These are phyloP conservation scores for Botia kubotai DNA, from an alignment of 2,797 vertebrate species.

Conservation along the genomic window DNA sequence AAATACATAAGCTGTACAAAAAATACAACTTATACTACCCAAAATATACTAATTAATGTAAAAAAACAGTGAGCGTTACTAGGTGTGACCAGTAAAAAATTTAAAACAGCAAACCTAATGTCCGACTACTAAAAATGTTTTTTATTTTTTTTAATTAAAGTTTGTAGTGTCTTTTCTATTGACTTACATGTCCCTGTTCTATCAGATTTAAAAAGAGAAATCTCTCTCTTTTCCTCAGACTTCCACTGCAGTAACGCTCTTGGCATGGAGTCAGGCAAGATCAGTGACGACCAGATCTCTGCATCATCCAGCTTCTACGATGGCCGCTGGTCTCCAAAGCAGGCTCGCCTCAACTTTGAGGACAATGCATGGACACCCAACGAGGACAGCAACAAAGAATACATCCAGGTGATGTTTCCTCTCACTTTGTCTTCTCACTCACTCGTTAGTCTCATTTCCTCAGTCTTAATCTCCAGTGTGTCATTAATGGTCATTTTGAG, in stretches of 20 bases:
- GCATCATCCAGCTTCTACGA: conserved; percentile 91
- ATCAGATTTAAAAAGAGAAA: not conserved
- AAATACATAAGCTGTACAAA: too few species aligned
- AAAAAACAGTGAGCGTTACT: too few species aligned
- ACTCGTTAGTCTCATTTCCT: not conserved
- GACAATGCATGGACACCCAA: conserved; percentile 96
- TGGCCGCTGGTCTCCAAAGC: conserved; percentile 88
- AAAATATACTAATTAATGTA: too few species aligned
- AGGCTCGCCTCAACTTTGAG: conserved; percentile 92
- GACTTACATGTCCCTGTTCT: not conserved
- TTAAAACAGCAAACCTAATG: too few species aligned
- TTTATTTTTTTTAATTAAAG: too few species aligned
- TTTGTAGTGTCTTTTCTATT: too few species aligned
- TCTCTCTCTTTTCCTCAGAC: conserved; percentile 69
- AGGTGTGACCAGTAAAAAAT: too few species aligned
- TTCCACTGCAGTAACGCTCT: conserved; percentile 92
- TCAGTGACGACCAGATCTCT: conserved; percentile 92
- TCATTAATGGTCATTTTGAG: not conserved
- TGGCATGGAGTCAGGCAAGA: conserved; percentile 92
- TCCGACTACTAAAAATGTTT: too few species aligned
- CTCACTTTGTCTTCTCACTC: conserved; percentile 19
- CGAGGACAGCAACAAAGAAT: conserved; percentile 93
- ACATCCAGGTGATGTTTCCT: conserved; percentile 85
- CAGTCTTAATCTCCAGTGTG: not conserved
- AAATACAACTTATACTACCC: too few species aligned